Conservation (phyloP, 2,888 invertebrate species). For the Andrena minutula region DNA sequence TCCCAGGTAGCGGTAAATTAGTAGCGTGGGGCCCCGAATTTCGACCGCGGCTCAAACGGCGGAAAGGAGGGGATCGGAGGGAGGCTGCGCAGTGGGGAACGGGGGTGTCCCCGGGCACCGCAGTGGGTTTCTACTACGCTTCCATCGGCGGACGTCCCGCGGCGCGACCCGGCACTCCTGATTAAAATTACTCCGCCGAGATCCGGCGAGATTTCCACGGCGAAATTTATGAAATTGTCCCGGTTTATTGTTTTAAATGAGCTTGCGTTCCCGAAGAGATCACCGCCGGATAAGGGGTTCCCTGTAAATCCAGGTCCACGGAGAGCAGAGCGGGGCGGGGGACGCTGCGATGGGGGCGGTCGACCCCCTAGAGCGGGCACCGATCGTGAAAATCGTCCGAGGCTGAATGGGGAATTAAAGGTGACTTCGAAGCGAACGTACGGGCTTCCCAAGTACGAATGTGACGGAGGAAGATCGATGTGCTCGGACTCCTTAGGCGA, state of each 20-base stretch:
- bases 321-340: constrained; percentile 30
- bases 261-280: constrained; percentile 79
- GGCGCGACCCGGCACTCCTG: constrained; percentile 81
- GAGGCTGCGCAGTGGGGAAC: constrained; percentile 46
- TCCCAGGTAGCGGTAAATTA: constrained; percentile 83
- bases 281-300: constrained; percentile 77
- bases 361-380: constrained; percentile 74
- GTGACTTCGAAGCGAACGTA: constrained; percentile 16
- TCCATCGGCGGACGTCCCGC: constrained; percentile 75
- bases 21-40: constrained; percentile 78
- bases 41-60: constrained; percentile 64
- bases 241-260: constrained; percentile 83
- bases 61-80: constrained; percentile 43
- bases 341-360: constrained; percentile 61
- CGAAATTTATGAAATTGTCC: constrained; percentile 83
- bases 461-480: no score
- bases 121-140: constrained; percentile 53
- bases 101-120: constrained; percentile 32
- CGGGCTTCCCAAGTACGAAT: neutral
- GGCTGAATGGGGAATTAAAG: constrained; percentile 61
- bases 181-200: constrained; percentile 83
- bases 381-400: constrained; percentile 67
- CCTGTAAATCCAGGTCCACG: constrained; percentile 74
- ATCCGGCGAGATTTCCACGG: constrained; percentile 75
- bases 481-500: no score